phyloP scores from a whole-genome alignment of 2,797 vertebrate genomes.

The Trichosurus vulpecula region DNA sequence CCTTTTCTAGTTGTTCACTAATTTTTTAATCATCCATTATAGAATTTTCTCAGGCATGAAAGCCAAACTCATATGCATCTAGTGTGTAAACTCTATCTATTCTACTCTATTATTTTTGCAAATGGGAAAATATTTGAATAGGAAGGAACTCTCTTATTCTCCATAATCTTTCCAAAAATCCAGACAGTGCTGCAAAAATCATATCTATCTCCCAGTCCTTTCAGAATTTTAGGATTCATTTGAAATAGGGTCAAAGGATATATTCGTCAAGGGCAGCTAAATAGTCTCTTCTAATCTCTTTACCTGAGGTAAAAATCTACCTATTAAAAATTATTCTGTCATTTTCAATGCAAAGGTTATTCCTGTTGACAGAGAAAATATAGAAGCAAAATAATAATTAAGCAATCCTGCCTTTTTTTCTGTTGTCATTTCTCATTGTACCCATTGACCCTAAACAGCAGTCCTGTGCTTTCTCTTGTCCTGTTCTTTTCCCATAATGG shows the following conservation, averaged over 20 bases:
- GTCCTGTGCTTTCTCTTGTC: not conserved
- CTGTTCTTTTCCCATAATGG: not conserved
- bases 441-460: not conserved
- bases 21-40: not conserved
- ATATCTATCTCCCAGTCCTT: not conserved
- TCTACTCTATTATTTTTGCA: not conserved
- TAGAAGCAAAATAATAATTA: not conserved
- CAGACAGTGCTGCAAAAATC: not conserved
- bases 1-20: not conserved
- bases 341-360: not conserved
- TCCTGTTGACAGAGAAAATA: not conserved
- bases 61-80: not conserved
- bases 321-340: not conserved
- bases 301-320: not conserved
- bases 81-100: not conserved
- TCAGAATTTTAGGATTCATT: not conserved
- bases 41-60: not conserved
- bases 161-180: not conserved
- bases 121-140: not conserved
- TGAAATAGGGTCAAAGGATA: not conserved
- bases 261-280: not conserved
- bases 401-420: not conserved
- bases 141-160: not conserved
- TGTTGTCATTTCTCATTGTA: not conserved
- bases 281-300: not conserved